Base-by-base conservation (phyloP, 2,113 vertebrate species). In the Phaetusa simplex region DNA sequence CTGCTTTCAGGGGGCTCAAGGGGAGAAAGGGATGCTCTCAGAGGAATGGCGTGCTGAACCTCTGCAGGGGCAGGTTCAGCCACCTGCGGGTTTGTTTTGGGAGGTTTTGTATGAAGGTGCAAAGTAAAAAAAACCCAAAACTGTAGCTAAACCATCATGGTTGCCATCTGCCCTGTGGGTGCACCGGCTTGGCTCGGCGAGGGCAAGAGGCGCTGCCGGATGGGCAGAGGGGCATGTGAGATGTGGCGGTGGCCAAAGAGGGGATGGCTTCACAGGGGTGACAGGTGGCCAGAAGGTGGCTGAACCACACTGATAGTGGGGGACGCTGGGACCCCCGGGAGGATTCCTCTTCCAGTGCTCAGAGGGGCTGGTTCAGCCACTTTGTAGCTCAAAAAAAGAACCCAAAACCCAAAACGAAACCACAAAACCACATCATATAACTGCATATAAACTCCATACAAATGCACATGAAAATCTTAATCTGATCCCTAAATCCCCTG, bases 121-220 rank as follows among this genome's bases (percentile, higher is more conserved):
- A 86, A 21, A 32, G 11, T 3, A 7, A 71, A 38, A 70, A 52
- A n/a, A 30, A 5, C 2, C 10, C 5, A 5, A 58, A 26, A 19
- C 8, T 0, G 11, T 36, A 42, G 34, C 23, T 42, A 27, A 52
- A 29, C 2, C 15, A 59, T 29, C 0, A 1, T 19, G 58, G 30
- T 27, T 42, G 50, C 34, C 50, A 29, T 16, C 56, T 47, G 62
- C 43, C 2, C 2, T 2, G 58, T 8, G 40, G 9, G 11, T 22
- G 36, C 2, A 1, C 65, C 3, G 15, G 38, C 14, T 14, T 1
- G 53, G 59, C 40, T 53, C 0, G 1, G 16, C 0, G 7, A 32
- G 43, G 38, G 38, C 49, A 26, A 67, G 45, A 7, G 3, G 2
- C 19, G 1, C 6, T 15, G 50, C 23, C 0, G 6, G 26, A 7